Evolutionary conservation across 2,888 invertebrate genomes (phyloP).

Genomic region (Flabesymbios commensalis): DNA sequence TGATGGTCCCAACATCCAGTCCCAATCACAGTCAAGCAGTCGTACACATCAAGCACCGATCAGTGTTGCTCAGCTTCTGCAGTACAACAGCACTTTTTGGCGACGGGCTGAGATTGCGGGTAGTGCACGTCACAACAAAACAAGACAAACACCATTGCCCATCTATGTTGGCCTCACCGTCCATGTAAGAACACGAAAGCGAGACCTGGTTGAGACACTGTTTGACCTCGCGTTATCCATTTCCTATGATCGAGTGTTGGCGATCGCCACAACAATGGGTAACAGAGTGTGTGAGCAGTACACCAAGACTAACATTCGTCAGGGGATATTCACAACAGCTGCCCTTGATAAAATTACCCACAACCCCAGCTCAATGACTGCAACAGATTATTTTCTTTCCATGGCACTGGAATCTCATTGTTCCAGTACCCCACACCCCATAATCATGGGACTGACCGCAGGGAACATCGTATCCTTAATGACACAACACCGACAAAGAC

Average conservation of each 20-base stretch:
- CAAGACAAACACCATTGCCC: no score
- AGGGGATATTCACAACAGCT: conserved; percentile 25
- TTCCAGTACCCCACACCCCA: conserved; percentile 19
- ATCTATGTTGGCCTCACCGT: no score
- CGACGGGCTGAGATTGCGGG: no score
- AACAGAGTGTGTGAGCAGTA: conserved; percentile 18
- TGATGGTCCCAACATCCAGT: no score
- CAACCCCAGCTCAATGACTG: conserved; percentile 31
- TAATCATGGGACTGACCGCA: conserved; percentile 2
- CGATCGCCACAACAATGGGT: conserved; percentile 18
- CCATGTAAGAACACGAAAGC: no score
- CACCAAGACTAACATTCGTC: conserved; percentile 8
- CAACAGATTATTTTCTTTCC: conserved; percentile 34
- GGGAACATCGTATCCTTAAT: not conserved
- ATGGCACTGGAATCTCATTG: conserved; percentile 31
- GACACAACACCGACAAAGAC: no score
- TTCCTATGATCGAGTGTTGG: conserved; percentile 28
- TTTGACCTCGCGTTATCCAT: conserved; percentile 26
- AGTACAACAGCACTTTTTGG: no score
- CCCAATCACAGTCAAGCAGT: no score
- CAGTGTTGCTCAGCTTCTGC: no score
- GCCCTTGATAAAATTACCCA: conserved; percentile 36
- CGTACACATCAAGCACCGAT: no score
- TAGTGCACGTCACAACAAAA: no score
- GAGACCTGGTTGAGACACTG: no score